These are phyloP conservation scores for Agelas oroides DNA, from an alignment of 37 sponge, comb jelly and placozoan species.

Conservation along the genomic window DNA sequence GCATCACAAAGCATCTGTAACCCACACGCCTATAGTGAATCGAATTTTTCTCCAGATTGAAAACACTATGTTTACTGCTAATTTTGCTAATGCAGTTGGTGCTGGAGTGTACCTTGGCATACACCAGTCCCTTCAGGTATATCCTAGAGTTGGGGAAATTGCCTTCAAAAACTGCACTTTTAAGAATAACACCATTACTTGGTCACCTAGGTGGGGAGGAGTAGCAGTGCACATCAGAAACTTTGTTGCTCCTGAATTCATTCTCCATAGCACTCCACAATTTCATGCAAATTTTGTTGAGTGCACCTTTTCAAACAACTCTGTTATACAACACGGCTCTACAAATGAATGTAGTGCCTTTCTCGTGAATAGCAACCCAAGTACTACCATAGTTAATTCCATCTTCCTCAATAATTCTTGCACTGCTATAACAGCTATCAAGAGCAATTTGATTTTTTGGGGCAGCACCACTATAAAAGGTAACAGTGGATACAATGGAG, in stretches of 20 bases:
- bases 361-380: background rate
- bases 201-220: too few species aligned
- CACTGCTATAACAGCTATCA: constrained; percentile 1
- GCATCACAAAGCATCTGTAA: too few species aligned
- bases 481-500: background rate
- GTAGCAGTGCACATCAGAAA: background rate
- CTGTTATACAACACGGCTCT: too few species aligned
- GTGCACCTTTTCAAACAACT: background rate
- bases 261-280: background rate
- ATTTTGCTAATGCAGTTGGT: too few species aligned
- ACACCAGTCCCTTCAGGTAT: too few species aligned
- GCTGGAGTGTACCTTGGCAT: too few species aligned
- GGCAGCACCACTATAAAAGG: background rate
- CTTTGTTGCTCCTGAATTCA: background rate
- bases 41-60: too few species aligned
- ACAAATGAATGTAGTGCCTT: background rate
- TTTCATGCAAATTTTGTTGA: background rate
- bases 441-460: background rate
- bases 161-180: too few species aligned
- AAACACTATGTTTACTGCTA: too few species aligned
- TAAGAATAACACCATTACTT: too few species aligned
- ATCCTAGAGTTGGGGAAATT: too few species aligned
- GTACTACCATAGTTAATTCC: background rate
- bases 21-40: too few species aligned
- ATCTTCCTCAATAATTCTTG: background rate